These are phyloP conservation scores for Marmota flaviventris DNA, from an alignment of 2,113 vertebrate species.

Conservation along the genomic window DNA sequence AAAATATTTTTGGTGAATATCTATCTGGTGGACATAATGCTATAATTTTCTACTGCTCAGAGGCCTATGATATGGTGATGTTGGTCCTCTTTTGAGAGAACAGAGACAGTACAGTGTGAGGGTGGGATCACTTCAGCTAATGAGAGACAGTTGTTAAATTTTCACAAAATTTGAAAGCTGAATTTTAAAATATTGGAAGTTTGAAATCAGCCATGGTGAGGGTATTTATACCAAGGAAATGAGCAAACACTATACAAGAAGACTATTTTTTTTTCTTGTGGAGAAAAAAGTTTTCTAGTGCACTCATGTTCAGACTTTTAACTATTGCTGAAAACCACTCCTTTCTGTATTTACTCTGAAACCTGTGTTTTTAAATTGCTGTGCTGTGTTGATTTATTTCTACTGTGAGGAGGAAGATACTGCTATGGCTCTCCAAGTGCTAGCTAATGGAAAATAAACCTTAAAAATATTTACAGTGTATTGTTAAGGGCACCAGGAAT, in stretches of 20 bases:
- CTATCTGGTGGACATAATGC: background rate
- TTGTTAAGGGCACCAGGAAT: background rate
- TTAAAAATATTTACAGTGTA: background rate
- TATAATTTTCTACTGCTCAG: background rate
- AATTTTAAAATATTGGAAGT: background rate
- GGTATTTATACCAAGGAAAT: background rate
- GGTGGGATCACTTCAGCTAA: background rate
- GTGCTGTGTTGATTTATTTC: background rate
- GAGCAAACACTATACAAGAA: background rate
- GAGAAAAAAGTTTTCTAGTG: background rate
- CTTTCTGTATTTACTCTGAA: background rate
- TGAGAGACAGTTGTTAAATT: background rate
- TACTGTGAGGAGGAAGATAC: background rate
- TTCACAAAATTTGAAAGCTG: background rate
- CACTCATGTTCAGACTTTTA: background rate
- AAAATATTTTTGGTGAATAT: background rate
- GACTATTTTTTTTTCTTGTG: background rate
- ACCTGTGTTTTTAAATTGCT: background rate
- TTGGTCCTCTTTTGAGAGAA: background rate
- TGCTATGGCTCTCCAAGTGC: background rate
- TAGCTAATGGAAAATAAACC: background rate
- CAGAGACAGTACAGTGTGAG: background rate
- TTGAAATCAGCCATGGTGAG: background rate
- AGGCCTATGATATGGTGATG: background rate
- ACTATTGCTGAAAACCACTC: background rate